A percentile compares a stretch with the other conserved stretches of the same genome.
These are phyloP conservation scores for Donacobius atricapilla DNA, from an alignment of 2,113 vertebrate genomes.

Conservation along the genomic window DNA sequence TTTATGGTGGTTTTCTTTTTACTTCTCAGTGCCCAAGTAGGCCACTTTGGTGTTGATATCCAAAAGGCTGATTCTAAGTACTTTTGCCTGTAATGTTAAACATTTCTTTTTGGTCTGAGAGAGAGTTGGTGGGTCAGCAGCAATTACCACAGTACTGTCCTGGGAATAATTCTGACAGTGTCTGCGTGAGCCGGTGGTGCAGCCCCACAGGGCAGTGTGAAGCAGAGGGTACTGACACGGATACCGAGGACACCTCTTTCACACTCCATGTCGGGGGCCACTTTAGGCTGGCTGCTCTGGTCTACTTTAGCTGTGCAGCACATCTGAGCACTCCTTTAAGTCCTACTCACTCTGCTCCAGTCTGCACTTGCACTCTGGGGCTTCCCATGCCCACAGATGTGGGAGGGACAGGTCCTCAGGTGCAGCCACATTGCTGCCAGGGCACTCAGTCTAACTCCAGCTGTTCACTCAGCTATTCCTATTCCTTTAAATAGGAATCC, in stretches of 20 bases:
- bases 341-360: not conserved
- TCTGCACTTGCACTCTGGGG: not conserved
- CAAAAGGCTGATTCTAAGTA: not conserved
- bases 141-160: not conserved
- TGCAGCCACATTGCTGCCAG: not conserved
- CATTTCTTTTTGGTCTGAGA: not conserved
- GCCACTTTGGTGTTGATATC: not conserved
- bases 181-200: not conserved
- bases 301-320: not conserved
- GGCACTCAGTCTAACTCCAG: not conserved
- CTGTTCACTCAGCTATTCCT: not conserved
- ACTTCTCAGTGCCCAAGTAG: not conserved
- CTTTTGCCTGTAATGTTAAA: not conserved
- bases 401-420: not conserved
- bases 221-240: not conserved
- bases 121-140: not conserved
- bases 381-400: rapidly evolving
- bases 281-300: not conserved
- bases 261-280: not conserved
- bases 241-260: not conserved
- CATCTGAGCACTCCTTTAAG: not conserved
- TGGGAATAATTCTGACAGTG: not conserved
- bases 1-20: not conserved
- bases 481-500: not conserved
- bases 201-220: not conserved